Base-by-base conservation (phyloP, 2,113 vertebrate genomes). In the Leptobrachium leishanense region DNA sequence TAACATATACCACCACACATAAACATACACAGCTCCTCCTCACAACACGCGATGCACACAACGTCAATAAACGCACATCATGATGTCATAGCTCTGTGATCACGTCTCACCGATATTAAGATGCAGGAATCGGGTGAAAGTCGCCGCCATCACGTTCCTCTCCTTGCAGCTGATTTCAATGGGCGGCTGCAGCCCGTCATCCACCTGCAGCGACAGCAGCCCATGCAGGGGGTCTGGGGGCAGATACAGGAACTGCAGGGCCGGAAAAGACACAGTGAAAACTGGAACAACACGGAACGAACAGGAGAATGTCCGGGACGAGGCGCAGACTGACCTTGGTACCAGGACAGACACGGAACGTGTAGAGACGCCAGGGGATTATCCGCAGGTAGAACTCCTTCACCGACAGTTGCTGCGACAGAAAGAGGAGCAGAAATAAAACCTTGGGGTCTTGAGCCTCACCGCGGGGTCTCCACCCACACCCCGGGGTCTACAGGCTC, bases 371-470 rank as follows among this genome's bases (percentile, higher is more conserved):
- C 98, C 98, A 99, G 0, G 97, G 98, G 90, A 99, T 98, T 84
- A 99, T 98, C 89, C 98, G 98, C 93, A 99, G 90, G 87, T 99
- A 99, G 89, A 98, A 99, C 79, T 99, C 98, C 88, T 99, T 99
- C 83, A 99, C 95, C n/a, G 97, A 98, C 82, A 99, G 94, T 97
- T 99, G 98, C 98, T 99, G 88, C 87, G 90, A 82, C 8, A 50
- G 46, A 5, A 50, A 50, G 8, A 46, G 8, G 8, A 50, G 20
- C 20, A 31, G 20, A 31, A 31, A 31, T 31, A 31, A 31, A 31
- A 31, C 20, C 20, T 31, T 31, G 20, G 20, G 20, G 20, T 31
- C 20, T 31, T 31, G 20, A 31, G 20, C 20, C 20, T 31, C 20
- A 31, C 20, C 20, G 20, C 20, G 20, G 20, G 20, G 20, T 31